phyloP scores from a whole-genome alignment of 1,140 invertebrate species.

The Zaprionus taronus region DNA sequence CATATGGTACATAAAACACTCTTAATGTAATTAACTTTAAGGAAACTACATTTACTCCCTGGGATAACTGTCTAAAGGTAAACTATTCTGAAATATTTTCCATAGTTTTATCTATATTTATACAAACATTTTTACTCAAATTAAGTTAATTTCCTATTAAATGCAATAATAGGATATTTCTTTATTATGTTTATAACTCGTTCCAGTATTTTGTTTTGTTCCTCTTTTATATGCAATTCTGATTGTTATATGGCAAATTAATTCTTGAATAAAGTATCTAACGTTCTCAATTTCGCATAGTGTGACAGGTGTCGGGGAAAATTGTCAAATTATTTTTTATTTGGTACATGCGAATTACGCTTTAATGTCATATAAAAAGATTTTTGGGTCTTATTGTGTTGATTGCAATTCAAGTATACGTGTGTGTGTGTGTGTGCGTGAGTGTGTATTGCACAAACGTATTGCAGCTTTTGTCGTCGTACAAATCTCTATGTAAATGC shows the following conservation, averaged over 20 bases:
- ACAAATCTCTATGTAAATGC: constrained; percentile 60
- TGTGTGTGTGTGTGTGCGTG: constrained; percentile 23
- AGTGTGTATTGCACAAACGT: constrained; percentile 24
- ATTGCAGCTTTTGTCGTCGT: constrained; percentile 49
- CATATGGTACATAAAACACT: not conserved
- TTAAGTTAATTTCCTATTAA: not conserved
- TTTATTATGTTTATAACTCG: not conserved
- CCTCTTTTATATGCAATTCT: not conserved
- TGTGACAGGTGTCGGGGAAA: not conserved
- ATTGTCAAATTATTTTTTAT: constrained; percentile 14
- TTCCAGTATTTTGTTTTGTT: not conserved
- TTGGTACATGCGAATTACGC: constrained; percentile 15
- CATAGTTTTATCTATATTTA: not conserved
- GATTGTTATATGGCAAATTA: not conserved
- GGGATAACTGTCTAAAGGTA: too few species aligned
- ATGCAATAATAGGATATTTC: not conserved
- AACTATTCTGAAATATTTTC: too few species aligned
- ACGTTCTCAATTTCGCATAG: not conserved
- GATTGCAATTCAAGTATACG: constrained; percentile 25
- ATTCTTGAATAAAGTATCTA: not conserved
- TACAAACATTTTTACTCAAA: not conserved
- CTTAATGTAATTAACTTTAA: not conserved
- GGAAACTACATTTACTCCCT: too few species aligned
- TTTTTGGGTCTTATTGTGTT: constrained; percentile 37
- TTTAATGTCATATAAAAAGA: constrained; percentile 58